Base-by-base conservation (phyloP, 2,888 invertebrate genomes). In the Tetragonisca angustula region DNA sequence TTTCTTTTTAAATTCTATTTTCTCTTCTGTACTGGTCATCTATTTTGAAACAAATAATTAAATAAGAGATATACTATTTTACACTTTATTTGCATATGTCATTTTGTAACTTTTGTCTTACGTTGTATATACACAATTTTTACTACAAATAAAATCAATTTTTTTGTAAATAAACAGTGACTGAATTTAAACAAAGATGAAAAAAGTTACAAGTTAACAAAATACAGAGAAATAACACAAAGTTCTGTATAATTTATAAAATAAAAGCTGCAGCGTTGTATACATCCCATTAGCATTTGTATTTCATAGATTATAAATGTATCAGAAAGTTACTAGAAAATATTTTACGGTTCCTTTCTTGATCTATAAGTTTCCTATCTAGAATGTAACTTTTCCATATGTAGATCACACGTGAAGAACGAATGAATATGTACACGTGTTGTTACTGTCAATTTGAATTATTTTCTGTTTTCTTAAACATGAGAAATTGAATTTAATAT, bases 1-100 rank as follows among this genome's bases (percentile, higher is more conserved):
- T 77, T 89, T 92, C 61, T 90, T 92, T 75, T 93, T 94, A 80
- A 94, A 94, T 84, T 87, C 80, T 61, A 94, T 87, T 87, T 91
- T 93, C 24, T 87, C 80, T 13, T 87, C 86, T 6, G 69, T 65
- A 19, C 69, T 77, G 19, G 24, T 77, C 82, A 83, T 83, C 82
- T 83, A 15, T 32, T 61, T 49, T 49, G 21, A n/a, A 54, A 5
- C 3, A 72, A 11, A 56, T 9, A 65, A 15, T 17, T 62, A 32
- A 21, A 24, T 6, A 52, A 19, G 19, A 17, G 24, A 9, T 50
- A 2, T 62, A 32, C 21, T 11, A 50, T 21, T 27, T 71, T 17
- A 52, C 32, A 36, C 24, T 62, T 24, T 15, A 24, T 62, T 61
- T 27, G 19, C 17, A 72, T 9, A 17, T 32, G n/a, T 56, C 49